Percentiles rank a stretch among this genome's conserved stretches.
phyloP scores from a whole-genome alignment of 2,797 vertebrate genomes.

The Nyctibius grandis region DNA sequence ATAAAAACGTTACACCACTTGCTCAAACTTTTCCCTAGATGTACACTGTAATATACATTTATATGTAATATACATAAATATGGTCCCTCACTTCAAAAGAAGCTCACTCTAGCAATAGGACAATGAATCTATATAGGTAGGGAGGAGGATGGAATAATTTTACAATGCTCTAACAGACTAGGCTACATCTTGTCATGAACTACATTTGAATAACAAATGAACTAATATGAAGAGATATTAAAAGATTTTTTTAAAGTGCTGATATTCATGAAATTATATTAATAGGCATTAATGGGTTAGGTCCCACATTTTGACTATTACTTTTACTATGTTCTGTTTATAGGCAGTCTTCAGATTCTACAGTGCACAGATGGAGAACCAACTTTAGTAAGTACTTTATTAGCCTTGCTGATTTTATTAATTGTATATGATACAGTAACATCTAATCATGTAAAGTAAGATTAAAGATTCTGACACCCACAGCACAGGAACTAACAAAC shows the following conservation, averaged over 20 bases:
- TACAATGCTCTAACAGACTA: neutral
- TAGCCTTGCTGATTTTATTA: conserved; percentile 8
- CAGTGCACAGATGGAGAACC: neutral
- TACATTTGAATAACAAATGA: neutral
- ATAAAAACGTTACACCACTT: neutral
- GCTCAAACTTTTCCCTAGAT: neutral
- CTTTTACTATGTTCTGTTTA: neutral
- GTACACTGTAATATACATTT: neutral
- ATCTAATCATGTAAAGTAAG: conserved; percentile 12
- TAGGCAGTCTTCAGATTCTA: neutral
- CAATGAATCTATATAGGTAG: neutral
- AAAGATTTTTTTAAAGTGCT: neutral
- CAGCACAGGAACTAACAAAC: conserved; percentile 20
- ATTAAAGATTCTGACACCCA: conserved; percentile 23
- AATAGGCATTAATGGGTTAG: neutral
- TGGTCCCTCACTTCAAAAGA: neutral
- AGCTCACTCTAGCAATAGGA: neutral
- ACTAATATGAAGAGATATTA: neutral
- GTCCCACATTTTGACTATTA: neutral
- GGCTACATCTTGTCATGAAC: neutral
- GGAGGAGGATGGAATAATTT: neutral
- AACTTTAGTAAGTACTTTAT: neutral
- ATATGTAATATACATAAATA: neutral
- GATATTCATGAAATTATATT: neutral
- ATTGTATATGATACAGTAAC: neutral